These are phyloP conservation scores for Drosophila ironensis DNA, from an alignment of 1,140 invertebrate species.

Conservation along the genomic window DNA sequence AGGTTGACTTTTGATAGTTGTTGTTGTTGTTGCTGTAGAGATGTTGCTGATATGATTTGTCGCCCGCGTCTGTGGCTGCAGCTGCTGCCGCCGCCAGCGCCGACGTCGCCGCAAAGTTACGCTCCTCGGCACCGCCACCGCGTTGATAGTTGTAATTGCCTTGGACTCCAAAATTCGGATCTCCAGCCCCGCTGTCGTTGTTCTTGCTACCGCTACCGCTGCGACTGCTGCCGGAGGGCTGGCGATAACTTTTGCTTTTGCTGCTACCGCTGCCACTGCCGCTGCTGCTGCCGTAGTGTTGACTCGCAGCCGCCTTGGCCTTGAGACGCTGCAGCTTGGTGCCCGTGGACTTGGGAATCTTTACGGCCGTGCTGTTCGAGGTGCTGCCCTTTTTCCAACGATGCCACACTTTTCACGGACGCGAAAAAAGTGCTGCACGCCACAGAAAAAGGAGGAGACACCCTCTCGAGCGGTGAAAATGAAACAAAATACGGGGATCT, in stretches of 20 bases:
- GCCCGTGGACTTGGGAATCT: conserved; percentile 78
- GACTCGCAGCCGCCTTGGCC: conserved; percentile 78
- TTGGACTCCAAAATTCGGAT: conserved; percentile 44
- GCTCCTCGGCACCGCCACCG: conserved; percentile 73
- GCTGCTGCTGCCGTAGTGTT: conserved; percentile 62
- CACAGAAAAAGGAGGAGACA: conserved; percentile 50
- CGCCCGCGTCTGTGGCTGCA: conserved; percentile 55
- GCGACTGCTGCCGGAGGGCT: conserved; percentile 45
- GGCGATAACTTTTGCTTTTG: conserved; percentile 43
- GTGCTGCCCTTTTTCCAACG: conserved; percentile 50
- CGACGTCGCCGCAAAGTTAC: conserved; percentile 67
- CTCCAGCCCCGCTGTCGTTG: conserved; percentile 16
- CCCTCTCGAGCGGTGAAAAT: conserved; percentile 52
- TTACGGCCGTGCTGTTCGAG: conserved; percentile 63
- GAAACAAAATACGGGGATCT: conserved; percentile 8
- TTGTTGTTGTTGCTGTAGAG: conserved; percentile 41
- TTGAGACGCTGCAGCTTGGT: conserved; percentile 79
- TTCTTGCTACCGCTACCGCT: conserved; percentile 12
- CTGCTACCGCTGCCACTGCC: conserved; percentile 16
- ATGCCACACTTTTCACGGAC: conserved; percentile 51
- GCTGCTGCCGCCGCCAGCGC: conserved; percentile 56
- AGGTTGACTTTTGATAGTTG: conserved; percentile 75
- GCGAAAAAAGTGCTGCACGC: conserved; percentile 61
- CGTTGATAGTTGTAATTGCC: conserved; percentile 64
- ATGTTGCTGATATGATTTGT: conserved; percentile 66